Base-by-base conservation (phyloP, 2,888 invertebrate species). In the Argynnis bischoffii region DNA sequence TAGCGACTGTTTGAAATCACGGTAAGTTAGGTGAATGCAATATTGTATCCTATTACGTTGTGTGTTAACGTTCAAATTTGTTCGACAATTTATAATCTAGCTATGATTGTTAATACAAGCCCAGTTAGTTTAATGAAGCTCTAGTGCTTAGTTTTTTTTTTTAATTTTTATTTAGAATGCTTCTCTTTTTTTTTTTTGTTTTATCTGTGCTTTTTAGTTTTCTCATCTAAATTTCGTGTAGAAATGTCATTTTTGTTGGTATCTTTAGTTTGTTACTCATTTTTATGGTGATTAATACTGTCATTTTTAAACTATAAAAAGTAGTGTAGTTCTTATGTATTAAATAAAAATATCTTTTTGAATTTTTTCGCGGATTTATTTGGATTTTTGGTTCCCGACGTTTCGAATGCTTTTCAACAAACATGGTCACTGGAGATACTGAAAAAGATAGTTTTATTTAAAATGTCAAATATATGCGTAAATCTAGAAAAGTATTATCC, bases 1-100 rank as follows among this genome's bases (percentile, higher is more conserved):
- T 75, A 70, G 6, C 74, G 75, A 75, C 74, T 74, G 72, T 76
- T 18, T 57, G 60, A 64, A 53, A 56, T 55, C 3, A 77, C 75
- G 84, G 86, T 86, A 81, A 86, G 86, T 81, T 61, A 53, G 61
- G 61, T 61, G 41, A 51, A 31, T 35, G n/a, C 31, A 15, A 59
- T 59, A 21, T 47, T 59, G 6, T 41, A 53, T 18, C 21, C 51
- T 61, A 61, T 61, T 18, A 14, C 14, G 1, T 51, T 16, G 35
- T 8, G 15, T 1, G 4, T 18, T 51, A 51, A 53, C 16, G 61
- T 51, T 48, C 15, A n/a, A 41, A 46, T 66, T 66, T 21, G 26
- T 51, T 54, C 35, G 35, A 6, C n/a, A 26, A 4, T 16, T 16
- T 31, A 46, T 60, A 66, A 54, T 60, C 47, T 47, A n/a, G 31